Base-by-base conservation (phyloP, 1,140 invertebrate species). In the Nylanderia fulva region DNA sequence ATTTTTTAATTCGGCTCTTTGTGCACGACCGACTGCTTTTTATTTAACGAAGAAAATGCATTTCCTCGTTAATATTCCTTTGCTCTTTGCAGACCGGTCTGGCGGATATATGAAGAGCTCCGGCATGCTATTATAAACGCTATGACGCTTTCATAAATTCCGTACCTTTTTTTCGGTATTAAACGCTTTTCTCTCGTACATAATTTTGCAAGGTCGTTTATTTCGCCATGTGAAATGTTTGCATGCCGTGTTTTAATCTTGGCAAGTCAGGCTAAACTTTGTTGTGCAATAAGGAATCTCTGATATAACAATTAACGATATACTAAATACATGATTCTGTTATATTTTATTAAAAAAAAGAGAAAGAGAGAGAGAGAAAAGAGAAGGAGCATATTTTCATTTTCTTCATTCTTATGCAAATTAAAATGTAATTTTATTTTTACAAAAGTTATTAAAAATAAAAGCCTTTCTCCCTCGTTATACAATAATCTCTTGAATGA, bases 21-120 rank as follows among this genome's bases (percentile, higher is more conserved):
- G 33, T 52, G 27, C 61, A n/a, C 21, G 58, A 21, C 39, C 15
- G 29, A n/a, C 24, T 77, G 42, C 42, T 71, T 72, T 79, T 87
- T 58, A 71, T 71, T 71, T 21, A 39, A 82, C 64, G 29, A 68
- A 82, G 52, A 82, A 82, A 79, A 36, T 68, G 45, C 63, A 68
- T 52, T 79, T 68, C 6, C 45, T 68, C 61, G n/a, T 79, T 79
- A 79, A 79, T 79, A 82, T 82, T 82, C 36, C 66, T 82, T 82
- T 82, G 52, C 52, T 71, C 66, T 82, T 58, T 82, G 66, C 52
- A 24, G 36, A 42, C 36, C 66, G 64, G 13, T 18, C 24, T 1
- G 52, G 29, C 8, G 18, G 11, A 83, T 56, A 64, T 18, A 33
- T 13, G 13, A 80, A 56, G 77, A 42, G 36, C 24, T 56, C 63